These are phyloP conservation scores for Petroica traversi DNA, from an alignment of 2,113 vertebrate genomes.

Conservation along the genomic window DNA sequence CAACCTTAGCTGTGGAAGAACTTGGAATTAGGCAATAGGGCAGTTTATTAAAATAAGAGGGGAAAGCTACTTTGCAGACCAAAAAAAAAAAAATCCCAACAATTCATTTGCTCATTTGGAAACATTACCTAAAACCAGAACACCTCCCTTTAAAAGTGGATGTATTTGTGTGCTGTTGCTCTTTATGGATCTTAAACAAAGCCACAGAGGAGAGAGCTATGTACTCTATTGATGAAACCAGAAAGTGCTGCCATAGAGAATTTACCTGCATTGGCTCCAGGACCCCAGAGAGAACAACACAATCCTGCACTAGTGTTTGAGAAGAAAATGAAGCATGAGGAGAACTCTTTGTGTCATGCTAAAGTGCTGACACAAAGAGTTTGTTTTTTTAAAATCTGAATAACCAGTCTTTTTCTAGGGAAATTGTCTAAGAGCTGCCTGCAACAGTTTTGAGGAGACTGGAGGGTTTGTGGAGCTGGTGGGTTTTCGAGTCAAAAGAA, in stretches of 20 bases:
- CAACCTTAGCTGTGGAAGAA: background rate
- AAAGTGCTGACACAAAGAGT: accelerated
- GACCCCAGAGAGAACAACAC: background rate
- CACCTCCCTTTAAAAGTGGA: background rate
- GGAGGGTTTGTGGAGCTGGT: background rate
- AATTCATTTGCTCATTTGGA: no score
- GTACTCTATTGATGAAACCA: background rate
- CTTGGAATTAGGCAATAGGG: background rate
- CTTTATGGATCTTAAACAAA: background rate
- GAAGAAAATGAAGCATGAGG: background rate
- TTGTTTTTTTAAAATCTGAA: no score
- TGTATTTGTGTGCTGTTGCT: background rate
- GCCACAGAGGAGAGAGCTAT: background rate
- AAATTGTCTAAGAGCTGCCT: background rate
- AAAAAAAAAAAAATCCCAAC: background rate
- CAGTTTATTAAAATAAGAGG: background rate
- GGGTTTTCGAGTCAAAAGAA: background rate
- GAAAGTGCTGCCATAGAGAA: background rate
- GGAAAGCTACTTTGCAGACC: background rate
- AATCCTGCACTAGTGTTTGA: background rate
- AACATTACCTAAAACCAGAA: background rate
- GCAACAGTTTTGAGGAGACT: background rate
- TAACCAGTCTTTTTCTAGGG: background rate
- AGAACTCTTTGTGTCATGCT: background rate
- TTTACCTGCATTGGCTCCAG: background rate